Evolutionary conservation across 1,140 invertebrate species (phyloP).

Genomic region (Pseudoatta argentina): DNA sequence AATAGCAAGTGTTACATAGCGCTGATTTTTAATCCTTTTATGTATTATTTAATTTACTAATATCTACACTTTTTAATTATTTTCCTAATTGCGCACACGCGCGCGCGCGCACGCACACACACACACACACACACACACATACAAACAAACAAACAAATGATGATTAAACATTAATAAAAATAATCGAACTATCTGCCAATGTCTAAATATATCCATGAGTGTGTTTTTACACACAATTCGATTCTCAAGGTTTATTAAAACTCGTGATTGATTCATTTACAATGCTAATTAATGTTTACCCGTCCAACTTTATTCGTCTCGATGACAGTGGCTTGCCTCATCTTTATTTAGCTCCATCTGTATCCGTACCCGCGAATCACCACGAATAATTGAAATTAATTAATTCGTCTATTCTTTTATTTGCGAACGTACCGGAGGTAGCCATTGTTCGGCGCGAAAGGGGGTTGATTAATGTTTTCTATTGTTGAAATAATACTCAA

Average conservation of each 20-base stretch:
- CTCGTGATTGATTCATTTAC: conserved; percentile 16
- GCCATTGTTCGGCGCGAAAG: conserved; percentile 30
- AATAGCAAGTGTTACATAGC: background rate
- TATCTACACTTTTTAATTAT: background rate
- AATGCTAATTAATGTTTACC: conserved; percentile 51
- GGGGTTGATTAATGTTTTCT: conserved; percentile 55
- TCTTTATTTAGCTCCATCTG: conserved; percentile 24
- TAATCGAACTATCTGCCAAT: background rate
- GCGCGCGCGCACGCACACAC: too few relatives aligned
- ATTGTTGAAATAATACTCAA: conserved; percentile 42
- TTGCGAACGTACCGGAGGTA: conserved; percentile 10
- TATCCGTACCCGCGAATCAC: conserved; percentile 27
- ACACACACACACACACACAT: too few relatives aligned
- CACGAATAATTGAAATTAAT: conserved; percentile 69
- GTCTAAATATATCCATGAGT: background rate
- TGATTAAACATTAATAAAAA: background rate
- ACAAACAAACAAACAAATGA: too few relatives aligned
- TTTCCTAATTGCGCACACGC: background rate
- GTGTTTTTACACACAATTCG: background rate
- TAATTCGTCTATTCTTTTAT: conserved; percentile 44
- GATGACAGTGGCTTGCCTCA: conserved; percentile 1
- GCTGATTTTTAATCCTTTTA: background rate
- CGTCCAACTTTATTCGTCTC: conserved; percentile 34
- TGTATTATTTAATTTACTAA: too few relatives aligned
- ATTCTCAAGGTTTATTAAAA: background rate